Evolutionary conservation across 2,888 invertebrate genomes (phyloP).

Genomic region (Drosophila hawaiiensis): DNA sequence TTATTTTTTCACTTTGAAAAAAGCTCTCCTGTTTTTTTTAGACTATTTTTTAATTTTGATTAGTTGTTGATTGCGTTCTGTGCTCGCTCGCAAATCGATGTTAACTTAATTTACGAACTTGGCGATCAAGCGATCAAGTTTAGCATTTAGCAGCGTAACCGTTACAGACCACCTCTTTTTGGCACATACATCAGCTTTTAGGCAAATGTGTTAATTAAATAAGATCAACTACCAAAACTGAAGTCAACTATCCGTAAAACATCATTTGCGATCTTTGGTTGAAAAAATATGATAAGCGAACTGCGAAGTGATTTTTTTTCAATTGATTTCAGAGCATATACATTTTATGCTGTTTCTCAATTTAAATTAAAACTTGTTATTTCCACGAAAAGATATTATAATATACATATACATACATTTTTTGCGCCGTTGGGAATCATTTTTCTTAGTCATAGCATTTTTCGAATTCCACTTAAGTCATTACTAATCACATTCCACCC

Average conservation of each 20-base stretch:
- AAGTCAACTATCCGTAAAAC: not conserved
- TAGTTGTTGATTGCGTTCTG: conserved; percentile 19
- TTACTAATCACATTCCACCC: conserved; percentile 24
- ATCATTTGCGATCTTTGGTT: not conserved
- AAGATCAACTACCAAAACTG: conserved; percentile 1
- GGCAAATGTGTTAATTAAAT: conserved; percentile 14
- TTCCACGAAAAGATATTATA: not conserved
- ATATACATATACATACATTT: not conserved
- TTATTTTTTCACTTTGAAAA: not conserved
- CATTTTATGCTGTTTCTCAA: not conserved
- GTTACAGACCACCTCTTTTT: conserved; percentile 41
- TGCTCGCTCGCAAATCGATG: conserved; percentile 46
- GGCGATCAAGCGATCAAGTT: conserved; percentile 53
- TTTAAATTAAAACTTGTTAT: not conserved
- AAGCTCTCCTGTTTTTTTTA: conserved; percentile 5
- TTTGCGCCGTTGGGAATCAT: not conserved
- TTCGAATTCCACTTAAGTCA: conserved; percentile 2
- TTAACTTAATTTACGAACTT: conserved; percentile 71
- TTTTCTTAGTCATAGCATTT: not conserved
- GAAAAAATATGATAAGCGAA: not conserved
- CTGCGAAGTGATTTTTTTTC: not conserved
- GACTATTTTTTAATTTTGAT: conserved; percentile 5
- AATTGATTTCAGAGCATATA: not conserved
- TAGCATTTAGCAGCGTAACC: conserved; percentile 55
- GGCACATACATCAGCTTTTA: conserved; percentile 43